Evolutionary conservation across 2,888 invertebrate genomes (phyloP).

Genomic region (Lasioglossum malachurum): DNA sequence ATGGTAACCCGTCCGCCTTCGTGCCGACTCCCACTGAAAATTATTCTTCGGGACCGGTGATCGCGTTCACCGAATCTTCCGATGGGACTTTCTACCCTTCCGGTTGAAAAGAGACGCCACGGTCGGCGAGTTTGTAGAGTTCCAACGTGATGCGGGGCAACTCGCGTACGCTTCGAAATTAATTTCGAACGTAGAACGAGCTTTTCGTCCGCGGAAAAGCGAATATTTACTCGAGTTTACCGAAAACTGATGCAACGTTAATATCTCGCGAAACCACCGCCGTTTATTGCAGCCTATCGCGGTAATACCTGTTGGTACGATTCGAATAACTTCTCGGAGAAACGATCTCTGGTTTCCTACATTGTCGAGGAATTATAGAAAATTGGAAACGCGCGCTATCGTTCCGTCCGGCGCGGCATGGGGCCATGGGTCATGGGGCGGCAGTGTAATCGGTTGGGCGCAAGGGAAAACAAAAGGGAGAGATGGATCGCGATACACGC

Average conservation of each 20-base stretch:
- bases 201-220: neutral
- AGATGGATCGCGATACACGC: neutral
- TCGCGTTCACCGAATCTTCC: neutral
- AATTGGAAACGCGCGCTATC: neutral
- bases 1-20: conserved; percentile 27
- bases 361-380: neutral
- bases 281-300: neutral
- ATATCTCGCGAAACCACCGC: neutral
- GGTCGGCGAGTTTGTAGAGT: neutral
- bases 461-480: neutral
- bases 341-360: neutral
- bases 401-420: neutral
- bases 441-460: conserved; percentile 23
- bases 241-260: neutral
- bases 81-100: neutral
- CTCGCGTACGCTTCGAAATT: neutral
- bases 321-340: no score
- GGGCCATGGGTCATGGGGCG: neutral
- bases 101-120: neutral
- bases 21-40: conserved; percentile 13
- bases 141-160: rapidly evolving
- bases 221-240: neutral
- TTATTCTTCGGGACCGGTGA: conserved; percentile 62
- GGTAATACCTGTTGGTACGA: neutral
- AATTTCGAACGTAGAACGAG: neutral